These are phyloP conservation scores for Glaucidium brasilianum DNA, from an alignment of 2,113 vertebrate genomes.

Conservation along the genomic window DNA sequence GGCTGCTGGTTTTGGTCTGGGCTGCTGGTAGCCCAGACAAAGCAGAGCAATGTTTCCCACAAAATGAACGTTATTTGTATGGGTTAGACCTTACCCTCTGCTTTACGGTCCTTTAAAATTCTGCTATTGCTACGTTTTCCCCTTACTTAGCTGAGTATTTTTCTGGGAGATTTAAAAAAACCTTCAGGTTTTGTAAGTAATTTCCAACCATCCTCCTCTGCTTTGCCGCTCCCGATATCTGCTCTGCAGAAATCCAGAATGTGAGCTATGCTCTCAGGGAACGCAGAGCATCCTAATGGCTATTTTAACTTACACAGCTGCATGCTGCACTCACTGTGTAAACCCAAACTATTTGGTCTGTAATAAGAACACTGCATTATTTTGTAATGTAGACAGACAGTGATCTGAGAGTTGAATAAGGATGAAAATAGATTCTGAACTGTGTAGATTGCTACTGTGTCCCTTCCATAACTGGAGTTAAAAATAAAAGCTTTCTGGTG, in stretches of 20 bases:
- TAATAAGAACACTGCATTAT: neutral
- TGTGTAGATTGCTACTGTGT: neutral
- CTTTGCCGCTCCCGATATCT: neutral
- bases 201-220: neutral
- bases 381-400: neutral
- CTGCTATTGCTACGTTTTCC: neutral
- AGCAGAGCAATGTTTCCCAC: neutral
- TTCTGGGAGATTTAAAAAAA: neutral
- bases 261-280: neutral
- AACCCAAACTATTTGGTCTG: neutral
- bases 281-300: neutral
- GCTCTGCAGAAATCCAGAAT: neutral
- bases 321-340: neutral
- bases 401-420: neutral
- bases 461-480: neutral
- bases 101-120: neutral
- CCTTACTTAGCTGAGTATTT: neutral
- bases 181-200: neutral
- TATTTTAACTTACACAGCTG: conserved; percentile 57
- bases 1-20: neutral
- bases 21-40: neutral
- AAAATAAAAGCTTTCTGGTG: neutral
- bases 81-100: neutral
- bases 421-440: conserved; percentile 24
- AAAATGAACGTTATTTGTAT: neutral